Evolutionary conservation across 2,888 invertebrate genomes (phyloP).

Genomic region (Tortrix viridana): DNA sequence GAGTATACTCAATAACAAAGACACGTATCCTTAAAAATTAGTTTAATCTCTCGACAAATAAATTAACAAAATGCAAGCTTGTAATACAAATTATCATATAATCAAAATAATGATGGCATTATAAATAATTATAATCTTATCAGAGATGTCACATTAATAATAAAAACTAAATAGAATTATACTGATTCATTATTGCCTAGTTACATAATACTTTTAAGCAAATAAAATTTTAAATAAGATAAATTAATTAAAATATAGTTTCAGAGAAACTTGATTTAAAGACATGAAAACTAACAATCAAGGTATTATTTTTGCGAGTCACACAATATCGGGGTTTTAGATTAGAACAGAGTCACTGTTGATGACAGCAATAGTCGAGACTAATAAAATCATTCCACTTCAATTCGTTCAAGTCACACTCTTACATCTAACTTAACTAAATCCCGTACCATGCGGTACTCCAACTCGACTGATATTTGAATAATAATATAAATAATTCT

Average conservation of each 20-base stretch:
- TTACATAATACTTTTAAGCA: conserved; percentile 63
- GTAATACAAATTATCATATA: conserved; percentile 57
- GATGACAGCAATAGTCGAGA: conserved; percentile 58
- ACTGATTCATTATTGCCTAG: conserved; percentile 54
- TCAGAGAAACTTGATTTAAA: conserved; percentile 47
- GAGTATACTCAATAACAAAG: too few relatives aligned
- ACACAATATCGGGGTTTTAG: conserved; percentile 62
- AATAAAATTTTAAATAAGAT: conserved; percentile 57
- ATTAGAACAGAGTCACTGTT: conserved; percentile 63
- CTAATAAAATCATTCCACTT: conserved; percentile 55
- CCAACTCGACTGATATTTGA: conserved; percentile 46
- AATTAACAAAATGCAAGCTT: conserved; percentile 77
- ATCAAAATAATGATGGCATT: conserved; percentile 69
- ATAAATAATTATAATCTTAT: conserved; percentile 71
- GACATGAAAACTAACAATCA: conserved; percentile 39
- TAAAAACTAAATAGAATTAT: conserved; percentile 63
- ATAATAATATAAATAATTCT: conserved; percentile 51
- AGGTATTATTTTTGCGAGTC: conserved; percentile 32
- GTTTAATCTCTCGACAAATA: conserved; percentile 82
- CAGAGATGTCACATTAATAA: conserved; percentile 59
- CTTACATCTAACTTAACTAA: conserved; percentile 69
- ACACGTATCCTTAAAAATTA: conserved; percentile 70
- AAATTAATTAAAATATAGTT: conserved; percentile 58
- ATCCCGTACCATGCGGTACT: conserved; percentile 72
- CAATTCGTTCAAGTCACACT: conserved; percentile 74